Conservation (phyloP, 2,797 vertebrate species). For the Rhinella marina region DNA sequence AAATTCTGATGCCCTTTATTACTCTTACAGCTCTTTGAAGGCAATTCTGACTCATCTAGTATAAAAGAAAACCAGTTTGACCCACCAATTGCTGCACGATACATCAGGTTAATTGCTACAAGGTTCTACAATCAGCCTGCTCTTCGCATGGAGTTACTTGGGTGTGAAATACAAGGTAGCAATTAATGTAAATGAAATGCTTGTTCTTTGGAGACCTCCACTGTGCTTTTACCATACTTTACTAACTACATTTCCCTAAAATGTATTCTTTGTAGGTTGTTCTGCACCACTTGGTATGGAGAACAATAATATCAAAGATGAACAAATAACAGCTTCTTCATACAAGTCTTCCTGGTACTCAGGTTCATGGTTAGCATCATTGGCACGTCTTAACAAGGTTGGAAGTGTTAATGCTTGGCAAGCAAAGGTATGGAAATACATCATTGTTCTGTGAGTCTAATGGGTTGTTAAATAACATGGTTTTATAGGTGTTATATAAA, state of each 20-base stretch:
- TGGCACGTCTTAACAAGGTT: conserved; percentile 85
- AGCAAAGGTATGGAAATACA: conserved; percentile 79
- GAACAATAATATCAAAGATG: conserved; percentile 77
- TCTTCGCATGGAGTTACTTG: conserved; percentile 90
- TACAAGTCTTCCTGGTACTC: conserved; percentile 78
- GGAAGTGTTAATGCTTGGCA: conserved; percentile 90
- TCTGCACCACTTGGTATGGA: conserved; percentile 92
- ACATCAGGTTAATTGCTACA: conserved; percentile 84
- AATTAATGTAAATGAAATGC: neutral
- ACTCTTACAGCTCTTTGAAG: conserved; percentile 81
- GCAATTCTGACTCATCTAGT: conserved; percentile 80
- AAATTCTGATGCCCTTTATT: neutral
- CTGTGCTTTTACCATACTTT: neutral
- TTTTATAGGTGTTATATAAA: neutral
- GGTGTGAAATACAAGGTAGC: conserved; percentile 92
- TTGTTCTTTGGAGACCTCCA: neutral
- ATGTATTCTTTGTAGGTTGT: conserved; percentile 79
- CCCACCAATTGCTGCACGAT: conserved; percentile 88
- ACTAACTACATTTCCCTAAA: neutral
- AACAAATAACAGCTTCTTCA: conserved; percentile 87
- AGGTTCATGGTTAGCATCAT: conserved; percentile 78
- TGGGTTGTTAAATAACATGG: neutral
- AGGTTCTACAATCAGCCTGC: conserved; percentile 79
- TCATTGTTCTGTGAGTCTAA: neutral
- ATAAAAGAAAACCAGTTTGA: conserved; percentile 83